These are phyloP conservation scores for Thinocorus orbignyianus DNA, from an alignment of 2,113 vertebrate species.

Conservation along the genomic window DNA sequence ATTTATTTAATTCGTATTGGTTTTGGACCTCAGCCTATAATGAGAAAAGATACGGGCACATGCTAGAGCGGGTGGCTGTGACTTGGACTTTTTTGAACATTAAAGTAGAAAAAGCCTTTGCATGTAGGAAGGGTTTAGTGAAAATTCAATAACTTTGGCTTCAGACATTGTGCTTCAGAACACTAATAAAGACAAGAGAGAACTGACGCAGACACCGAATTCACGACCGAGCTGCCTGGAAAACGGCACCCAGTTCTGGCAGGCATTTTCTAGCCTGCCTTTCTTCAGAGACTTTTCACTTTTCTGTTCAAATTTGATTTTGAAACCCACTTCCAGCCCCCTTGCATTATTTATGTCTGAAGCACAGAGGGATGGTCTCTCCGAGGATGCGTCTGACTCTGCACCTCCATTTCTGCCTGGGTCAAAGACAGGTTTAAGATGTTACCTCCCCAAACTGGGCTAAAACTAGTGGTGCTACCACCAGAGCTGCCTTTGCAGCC, in stretches of 20 bases:
- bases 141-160: conserved; percentile 77
- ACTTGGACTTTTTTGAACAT: conserved; percentile 73
- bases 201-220: conserved; percentile 23
- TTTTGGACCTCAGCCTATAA: conserved; percentile 80
- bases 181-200: conserved; percentile 69
- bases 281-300: not conserved
- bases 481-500: not conserved
- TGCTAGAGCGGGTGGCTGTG: conserved; percentile 51
- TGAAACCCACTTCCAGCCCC: not conserved
- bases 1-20: conserved; percentile 79
- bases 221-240: not conserved
- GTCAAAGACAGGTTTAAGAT: not conserved
- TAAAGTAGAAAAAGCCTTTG: conserved; percentile 71
- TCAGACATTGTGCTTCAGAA: conserved; percentile 71
- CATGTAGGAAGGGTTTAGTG: conserved; percentile 75
- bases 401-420: fast-evolving
- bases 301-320: not conserved
- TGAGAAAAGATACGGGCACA: conserved; percentile 68
- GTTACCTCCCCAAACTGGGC: not conserved
- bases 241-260: not conserved
- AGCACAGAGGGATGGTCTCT: not conserved
- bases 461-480: not conserved
- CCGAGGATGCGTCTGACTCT: not conserved
- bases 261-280: not conserved
- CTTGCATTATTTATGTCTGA: not conserved